phyloP scores from a whole-genome alignment of 2,797 vertebrate genomes.

The Halcyon leucocephala region DNA sequence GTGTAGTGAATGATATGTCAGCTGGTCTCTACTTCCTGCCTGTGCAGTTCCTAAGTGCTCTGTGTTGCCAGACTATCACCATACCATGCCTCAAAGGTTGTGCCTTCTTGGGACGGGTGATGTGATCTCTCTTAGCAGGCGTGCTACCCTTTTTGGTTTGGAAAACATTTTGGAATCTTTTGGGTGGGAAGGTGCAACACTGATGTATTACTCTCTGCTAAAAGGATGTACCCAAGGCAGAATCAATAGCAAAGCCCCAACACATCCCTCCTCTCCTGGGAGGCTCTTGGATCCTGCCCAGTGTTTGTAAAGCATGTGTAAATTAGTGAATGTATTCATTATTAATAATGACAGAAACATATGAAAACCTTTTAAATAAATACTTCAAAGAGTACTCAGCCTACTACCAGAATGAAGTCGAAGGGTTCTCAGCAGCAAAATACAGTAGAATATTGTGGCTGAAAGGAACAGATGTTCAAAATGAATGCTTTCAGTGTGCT shows the following conservation, averaged over 20 bases:
- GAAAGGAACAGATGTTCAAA: conserved; percentile 23
- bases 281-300: not conserved
- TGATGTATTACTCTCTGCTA: not conserved
- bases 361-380: not conserved
- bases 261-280: not conserved
- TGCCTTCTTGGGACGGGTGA: not conserved
- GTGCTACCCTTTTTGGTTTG: rapidly evolving
- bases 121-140: not conserved
- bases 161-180: not conserved
- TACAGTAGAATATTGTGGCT: not conserved
- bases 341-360: not conserved
- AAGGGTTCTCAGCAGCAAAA: not conserved
- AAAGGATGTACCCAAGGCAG: not conserved
- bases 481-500: not conserved
- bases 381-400: not conserved
- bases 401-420: not conserved
- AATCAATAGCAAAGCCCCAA: not conserved
- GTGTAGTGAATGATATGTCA: rapidly evolving
- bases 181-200: not conserved
- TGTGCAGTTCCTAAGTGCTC: not conserved
- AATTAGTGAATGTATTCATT: not conserved
- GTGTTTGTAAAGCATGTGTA: not conserved
- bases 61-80: not conserved
- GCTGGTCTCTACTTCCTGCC: not conserved
- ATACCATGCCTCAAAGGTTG: rapidly evolving